Conservation (phyloP, 2,113 vertebrate species). For the Prionailurus bengalensis region DNA sequence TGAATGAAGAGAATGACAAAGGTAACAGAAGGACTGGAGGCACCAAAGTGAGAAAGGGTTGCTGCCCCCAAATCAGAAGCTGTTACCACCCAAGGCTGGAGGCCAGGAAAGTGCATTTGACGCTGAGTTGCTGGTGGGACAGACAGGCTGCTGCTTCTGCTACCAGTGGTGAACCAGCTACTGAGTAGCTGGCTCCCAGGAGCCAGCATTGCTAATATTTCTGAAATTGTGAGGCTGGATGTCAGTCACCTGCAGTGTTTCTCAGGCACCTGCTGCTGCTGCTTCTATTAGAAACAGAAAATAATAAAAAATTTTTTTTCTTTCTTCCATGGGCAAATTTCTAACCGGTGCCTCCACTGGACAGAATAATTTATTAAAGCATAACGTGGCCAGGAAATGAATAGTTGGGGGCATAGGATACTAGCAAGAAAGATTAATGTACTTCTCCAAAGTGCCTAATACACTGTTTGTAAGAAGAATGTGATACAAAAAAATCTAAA, state of each 20-base stretch:
- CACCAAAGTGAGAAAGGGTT: not conserved
- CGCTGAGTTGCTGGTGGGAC: not conserved
- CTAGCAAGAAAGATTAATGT: not conserved
- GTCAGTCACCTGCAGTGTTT: not conserved
- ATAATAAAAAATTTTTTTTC: not conserved
- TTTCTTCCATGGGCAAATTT: not conserved
- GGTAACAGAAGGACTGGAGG: not conserved
- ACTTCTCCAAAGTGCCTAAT: not conserved
- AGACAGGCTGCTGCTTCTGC: not conserved
- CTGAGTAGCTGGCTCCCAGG: not conserved
- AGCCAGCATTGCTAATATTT: not conserved
- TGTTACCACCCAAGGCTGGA: not conserved
- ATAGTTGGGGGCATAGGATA: not conserved
- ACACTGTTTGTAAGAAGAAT: not conserved
- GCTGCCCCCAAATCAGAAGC: not conserved
- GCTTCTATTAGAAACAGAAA: not conserved
- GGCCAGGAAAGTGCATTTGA: not conserved
- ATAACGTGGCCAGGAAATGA: not conserved
- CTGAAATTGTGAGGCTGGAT: not conserved
- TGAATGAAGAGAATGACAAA: not conserved
- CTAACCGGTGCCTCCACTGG: not conserved
- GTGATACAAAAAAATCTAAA: not conserved
- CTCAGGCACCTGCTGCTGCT: not conserved
- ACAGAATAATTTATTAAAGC: not conserved
- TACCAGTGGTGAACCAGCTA: too few relatives aligned